Base-by-base conservation (phyloP, 2,113 vertebrate genomes). In the Odontophorus gujanensis region DNA sequence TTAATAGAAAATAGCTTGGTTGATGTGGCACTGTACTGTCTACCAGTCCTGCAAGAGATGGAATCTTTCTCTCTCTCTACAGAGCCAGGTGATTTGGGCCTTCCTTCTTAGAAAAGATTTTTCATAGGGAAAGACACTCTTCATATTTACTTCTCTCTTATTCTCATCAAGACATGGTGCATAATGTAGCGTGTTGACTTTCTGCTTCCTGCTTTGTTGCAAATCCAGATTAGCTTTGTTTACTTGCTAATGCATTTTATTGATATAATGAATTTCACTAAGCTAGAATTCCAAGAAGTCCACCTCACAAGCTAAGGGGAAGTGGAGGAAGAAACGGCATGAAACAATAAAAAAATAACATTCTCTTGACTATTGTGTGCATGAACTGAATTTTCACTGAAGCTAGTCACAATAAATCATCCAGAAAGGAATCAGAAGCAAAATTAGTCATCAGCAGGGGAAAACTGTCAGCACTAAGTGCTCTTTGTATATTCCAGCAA, bases 391-490 rank as follows among this genome's bases (percentile, higher is more conserved):
- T 74, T 87, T 80, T 91, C 34, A 71, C 59, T 50, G 38, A 82
- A 80, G 80, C 11, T 51, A 71, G 9, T 71, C 67, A 80, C 19
- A 74, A 74, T 66, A 91, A 84, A 17, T 47, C 45, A 78, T 48
- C n/a, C 55, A 62, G 81, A 80, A 89, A 80, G 34, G 59, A 87
- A 87, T 4, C 59, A 48, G 80, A 90, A 95, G 75, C 74, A 90
- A 95, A 87, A 94, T 95, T 90, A 96, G 69, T 90, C 91, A 90
- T 74, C 15, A 47, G 17, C 32, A 28, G 79, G 32, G 55, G 89
- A 77, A 69, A 89, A 25, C 42, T 69, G 32, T 67, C 67, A 71
- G 24, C 20, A 69, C 34, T 53, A 47, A 76, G 28, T 50, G 59
- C 11, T 80, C 50, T 71, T 82, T 47, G 7, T 66, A 32, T 53